Conservation (phyloP, 2,113 vertebrate genomes). For the Scartelaos histophorus region DNA sequence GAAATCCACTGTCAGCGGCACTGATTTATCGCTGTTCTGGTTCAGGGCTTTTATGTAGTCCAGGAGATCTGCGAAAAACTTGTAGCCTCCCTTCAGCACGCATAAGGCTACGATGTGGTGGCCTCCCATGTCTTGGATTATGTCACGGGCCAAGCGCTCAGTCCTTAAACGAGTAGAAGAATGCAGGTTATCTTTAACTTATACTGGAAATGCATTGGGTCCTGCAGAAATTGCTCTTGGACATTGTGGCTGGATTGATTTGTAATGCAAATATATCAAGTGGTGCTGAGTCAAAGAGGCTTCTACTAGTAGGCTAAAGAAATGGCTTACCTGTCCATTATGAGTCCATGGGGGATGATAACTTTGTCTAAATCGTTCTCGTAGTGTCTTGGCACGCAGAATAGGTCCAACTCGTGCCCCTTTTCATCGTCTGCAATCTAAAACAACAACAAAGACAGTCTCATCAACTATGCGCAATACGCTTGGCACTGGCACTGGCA, state of each 20-base stretch:
- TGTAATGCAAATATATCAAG: constrained; percentile 37
- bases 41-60: constrained; percentile 86
- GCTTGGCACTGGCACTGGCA: constrained; percentile 8
- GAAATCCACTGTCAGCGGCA: constrained; percentile 86
- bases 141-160: constrained; percentile 84
- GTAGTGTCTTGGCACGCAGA: constrained; percentile 81
- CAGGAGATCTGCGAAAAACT: constrained; percentile 88
- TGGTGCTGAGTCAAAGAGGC: background rate
- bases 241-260: constrained; percentile 15
- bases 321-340: constrained; percentile 79
- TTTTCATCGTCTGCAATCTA: constrained; percentile 79
- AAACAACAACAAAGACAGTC: constrained; percentile 3
- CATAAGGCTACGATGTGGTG: constrained; percentile 85
- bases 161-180: constrained; percentile 70
- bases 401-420: constrained; percentile 77
- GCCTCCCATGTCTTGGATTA: constrained; percentile 82
- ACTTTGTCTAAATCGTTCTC: constrained; percentile 81
- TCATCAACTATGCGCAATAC: background rate
- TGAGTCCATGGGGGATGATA: constrained; percentile 84
- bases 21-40: constrained; percentile 83
- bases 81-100: constrained; percentile 88
- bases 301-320: background rate
- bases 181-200: background rate
- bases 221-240: background rate
- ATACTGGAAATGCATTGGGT: background rate